Evolutionary conservation across 2,113 vertebrate genomes (phyloP).

Genomic region (Mugil cephalus): DNA sequence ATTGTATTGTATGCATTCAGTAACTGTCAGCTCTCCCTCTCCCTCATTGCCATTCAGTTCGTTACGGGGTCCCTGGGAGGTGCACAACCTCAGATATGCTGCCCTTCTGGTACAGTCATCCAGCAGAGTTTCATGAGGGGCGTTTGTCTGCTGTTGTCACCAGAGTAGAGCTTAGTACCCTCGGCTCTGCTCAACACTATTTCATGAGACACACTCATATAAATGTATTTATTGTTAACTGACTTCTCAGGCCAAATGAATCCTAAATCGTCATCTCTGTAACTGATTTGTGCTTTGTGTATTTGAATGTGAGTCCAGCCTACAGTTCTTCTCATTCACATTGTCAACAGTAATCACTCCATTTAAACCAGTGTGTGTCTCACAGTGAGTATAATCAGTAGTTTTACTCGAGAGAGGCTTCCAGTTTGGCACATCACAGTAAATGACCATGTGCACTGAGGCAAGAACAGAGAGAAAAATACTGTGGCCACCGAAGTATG

Average conservation of each 20-base stretch:
- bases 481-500: background rate
- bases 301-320: background rate
- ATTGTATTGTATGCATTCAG: slow-evolving; percentile 44
- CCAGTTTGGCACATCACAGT: slow-evolving; percentile 6
- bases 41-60: too few species aligned
- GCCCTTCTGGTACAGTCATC: slow-evolving; percentile 26
- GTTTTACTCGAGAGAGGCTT: slow-evolving; percentile 19
- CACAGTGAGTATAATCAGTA: slow-evolving; percentile 22
- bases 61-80: slow-evolving; percentile 28
- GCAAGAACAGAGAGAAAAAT: slow-evolving; percentile 4
- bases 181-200: slow-evolving; percentile 3
- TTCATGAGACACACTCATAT: slow-evolving; percentile 5
- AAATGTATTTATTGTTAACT: background rate
- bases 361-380: slow-evolving; percentile 8
- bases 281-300: background rate
- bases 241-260: background rate
- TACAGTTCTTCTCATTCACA: background rate
- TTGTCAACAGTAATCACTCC: slow-evolving; percentile 2
- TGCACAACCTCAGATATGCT: slow-evolving; percentile 49
- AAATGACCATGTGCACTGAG: slow-evolving; percentile 16
- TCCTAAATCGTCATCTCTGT: background rate
- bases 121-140: slow-evolving; percentile 18
- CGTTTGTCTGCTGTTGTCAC: slow-evolving; percentile 22
- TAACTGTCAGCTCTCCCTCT: too few species aligned
- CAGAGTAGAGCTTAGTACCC: slow-evolving; percentile 2